A percentile compares a stretch with the other conserved stretches of the same genome.
These are phyloP conservation scores for Loxodonta africana DNA, from an alignment of 2,113 vertebrate species.

Conservation along the genomic window DNA sequence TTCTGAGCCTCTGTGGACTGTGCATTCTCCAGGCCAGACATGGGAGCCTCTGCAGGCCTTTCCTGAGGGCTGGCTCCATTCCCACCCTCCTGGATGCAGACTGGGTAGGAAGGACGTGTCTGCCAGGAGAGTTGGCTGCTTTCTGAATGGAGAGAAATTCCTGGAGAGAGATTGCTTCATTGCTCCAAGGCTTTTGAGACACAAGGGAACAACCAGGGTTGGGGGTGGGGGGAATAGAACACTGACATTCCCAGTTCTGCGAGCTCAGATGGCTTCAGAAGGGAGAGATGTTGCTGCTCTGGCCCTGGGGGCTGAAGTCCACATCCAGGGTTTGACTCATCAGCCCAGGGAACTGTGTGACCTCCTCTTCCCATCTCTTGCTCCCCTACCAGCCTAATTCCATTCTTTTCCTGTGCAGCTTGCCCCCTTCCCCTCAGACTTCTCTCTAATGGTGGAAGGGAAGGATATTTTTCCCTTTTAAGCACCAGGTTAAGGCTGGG, in stretches of 20 bases:
- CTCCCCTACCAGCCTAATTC: neutral
- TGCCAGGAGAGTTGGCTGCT: slow-evolving; percentile 9
- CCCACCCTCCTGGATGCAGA: slow-evolving; percentile 18
- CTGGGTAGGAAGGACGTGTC: slow-evolving; percentile 28
- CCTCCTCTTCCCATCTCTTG: neutral
- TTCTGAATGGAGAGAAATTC: slow-evolving; percentile 19
- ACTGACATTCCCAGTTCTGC: neutral
- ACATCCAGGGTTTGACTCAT: neutral
- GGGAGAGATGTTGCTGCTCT: slow-evolving; percentile 45
- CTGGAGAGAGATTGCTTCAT: slow-evolving; percentile 42
- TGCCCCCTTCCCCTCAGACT: neutral
- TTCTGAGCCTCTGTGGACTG: slow-evolving; percentile 88
- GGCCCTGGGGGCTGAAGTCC: neutral
- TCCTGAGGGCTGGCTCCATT: slow-evolving; percentile 39
- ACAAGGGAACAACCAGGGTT: slow-evolving; percentile 14
- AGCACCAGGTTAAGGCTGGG: neutral
- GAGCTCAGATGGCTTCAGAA: neutral
- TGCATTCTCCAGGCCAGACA: neutral
- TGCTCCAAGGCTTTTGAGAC: slow-evolving; percentile 30
- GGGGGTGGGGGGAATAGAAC: neutral
- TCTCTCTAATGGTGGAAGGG: neutral
- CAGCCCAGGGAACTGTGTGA: neutral
- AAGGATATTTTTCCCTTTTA: neutral
- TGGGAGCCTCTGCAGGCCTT: neutral
- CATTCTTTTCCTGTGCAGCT: neutral